Percentiles rank a stretch among this genome's conserved stretches.
Conservation (phyloP, 2,113 vertebrate genomes). For the Mormyrus iriodes region DNA sequence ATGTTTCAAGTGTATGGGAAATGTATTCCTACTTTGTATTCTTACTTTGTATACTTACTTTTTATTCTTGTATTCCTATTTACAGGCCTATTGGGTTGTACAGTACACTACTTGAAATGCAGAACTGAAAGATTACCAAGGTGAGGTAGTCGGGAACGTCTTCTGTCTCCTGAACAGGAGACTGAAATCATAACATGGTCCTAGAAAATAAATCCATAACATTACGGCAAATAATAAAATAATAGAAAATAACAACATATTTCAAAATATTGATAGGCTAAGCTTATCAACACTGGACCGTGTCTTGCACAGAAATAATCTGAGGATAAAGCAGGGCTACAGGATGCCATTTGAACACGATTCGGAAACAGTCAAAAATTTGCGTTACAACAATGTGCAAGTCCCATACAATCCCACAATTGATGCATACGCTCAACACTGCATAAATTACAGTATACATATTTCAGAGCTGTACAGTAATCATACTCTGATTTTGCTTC, state of each 20-base stretch:
- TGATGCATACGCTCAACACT: no score
- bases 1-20: no score
- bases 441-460: no score
- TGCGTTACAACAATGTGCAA: not conserved
- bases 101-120: not conserved
- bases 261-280: slow-evolving; percentile 3
- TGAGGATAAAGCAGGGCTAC: not conserved
- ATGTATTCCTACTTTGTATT: no score
- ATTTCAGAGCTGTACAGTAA: no score
- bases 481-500: no score
- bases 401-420: no score
- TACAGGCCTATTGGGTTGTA: no score
- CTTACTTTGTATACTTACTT: no score
- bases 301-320: not conserved
- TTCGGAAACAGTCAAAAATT: not conserved
- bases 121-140: slow-evolving; percentile 6
- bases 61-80: no score
- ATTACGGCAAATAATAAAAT: not conserved
- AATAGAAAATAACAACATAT: slow-evolving; percentile 7
- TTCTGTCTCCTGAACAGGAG: slow-evolving; percentile 1
- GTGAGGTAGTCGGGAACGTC: not conserved
- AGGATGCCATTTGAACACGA: not conserved
- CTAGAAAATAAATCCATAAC: not conserved
- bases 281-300: slow-evolving; percentile 11
- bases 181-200: not conserved